Evolutionary conservation across 2,888 invertebrate species (phyloP).

Genomic region (Helleia helle): DNA sequence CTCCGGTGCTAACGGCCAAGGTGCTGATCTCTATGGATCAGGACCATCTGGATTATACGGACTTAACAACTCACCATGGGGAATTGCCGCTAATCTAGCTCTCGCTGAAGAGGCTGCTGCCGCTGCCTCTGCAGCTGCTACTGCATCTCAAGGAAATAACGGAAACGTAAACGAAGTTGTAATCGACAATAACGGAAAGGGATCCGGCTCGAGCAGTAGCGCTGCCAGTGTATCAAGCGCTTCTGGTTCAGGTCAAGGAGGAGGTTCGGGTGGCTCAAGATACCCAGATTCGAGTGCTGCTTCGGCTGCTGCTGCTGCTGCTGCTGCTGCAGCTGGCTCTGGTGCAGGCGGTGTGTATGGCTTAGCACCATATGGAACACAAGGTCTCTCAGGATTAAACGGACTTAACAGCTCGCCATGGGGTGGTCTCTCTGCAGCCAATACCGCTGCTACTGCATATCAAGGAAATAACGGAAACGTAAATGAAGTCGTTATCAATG

Average conservation of each 20-base stretch:
- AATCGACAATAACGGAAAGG: neutral
- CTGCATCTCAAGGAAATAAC: neutral
- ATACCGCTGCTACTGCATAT: no score
- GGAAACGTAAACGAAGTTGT: neutral
- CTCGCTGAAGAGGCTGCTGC: no score
- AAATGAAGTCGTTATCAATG: no score
- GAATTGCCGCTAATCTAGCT: no score
- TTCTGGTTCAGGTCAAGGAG: neutral
- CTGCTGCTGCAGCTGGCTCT: slow-evolving; percentile 7
- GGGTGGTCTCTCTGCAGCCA: neutral
- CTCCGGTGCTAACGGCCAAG: no score
- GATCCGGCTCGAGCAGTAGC: neutral
- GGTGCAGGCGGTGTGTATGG: neutral
- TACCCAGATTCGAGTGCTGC: neutral
- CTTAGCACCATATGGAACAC: slow-evolving; percentile 8
- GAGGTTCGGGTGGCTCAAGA: neutral
- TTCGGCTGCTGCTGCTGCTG: slow-evolving; percentile 14
- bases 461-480: no score
- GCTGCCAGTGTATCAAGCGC: neutral
- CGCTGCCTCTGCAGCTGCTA: slow-evolving; percentile 1
- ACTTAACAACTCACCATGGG: no score
- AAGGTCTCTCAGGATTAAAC: neutral
- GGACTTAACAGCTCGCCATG: no score
- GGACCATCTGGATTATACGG: neutral
- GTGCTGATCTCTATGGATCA: neutral